These are phyloP conservation scores for Charadrius vociferus DNA, from an alignment of 2,113 vertebrate species.

Conservation along the genomic window DNA sequence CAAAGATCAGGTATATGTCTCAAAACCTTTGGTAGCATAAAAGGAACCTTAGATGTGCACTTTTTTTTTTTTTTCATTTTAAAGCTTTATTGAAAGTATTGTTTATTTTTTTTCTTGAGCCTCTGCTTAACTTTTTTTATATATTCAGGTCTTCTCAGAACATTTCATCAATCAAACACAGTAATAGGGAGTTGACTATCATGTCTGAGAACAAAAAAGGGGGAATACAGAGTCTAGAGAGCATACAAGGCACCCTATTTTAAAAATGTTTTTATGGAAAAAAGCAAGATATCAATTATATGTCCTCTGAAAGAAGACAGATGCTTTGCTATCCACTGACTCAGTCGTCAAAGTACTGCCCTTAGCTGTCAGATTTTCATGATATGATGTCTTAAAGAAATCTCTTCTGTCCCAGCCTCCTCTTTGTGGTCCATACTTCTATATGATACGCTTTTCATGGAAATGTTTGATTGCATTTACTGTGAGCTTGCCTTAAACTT, in stretches of 20 bases:
- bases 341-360: neutral
- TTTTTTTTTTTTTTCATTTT: neutral
- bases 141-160: neutral
- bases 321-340: neutral
- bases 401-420: neutral
- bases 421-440: neutral
- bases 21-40: neutral
- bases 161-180: neutral
- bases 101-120: neutral
- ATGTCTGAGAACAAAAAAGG: neutral
- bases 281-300: neutral
- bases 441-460: neutral
- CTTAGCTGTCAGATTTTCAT: neutral
- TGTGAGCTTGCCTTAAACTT: neutral
- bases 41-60: neutral
- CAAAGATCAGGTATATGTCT: neutral
- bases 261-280: neutral
- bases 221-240: neutral
- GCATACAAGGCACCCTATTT: neutral
- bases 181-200: neutral
- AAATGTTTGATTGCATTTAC: neutral
- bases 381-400: neutral
- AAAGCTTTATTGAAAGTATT: neutral
- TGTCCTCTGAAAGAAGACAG: neutral
- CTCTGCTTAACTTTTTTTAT: neutral